phyloP scores from a whole-genome alignment of 2,797 vertebrate species.

The Balearica regulorum region DNA sequence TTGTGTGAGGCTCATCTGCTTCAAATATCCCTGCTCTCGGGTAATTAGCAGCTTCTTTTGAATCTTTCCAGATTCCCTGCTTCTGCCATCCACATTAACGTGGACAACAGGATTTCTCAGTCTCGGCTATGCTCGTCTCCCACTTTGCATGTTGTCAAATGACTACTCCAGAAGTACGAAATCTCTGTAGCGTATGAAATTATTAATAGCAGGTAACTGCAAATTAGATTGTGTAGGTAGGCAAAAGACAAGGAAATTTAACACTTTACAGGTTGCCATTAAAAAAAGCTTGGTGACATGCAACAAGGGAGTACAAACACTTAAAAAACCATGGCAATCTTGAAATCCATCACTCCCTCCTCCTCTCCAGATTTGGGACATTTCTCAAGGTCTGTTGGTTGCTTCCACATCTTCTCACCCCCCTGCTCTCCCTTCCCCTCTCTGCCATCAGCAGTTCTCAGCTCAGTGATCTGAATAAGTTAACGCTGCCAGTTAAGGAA shows the following conservation, averaged over 20 bases:
- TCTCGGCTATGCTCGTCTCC: not conserved
- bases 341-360: not conserved
- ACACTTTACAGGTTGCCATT: not conserved
- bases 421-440: not conserved
- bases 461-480: not conserved
- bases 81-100: not conserved
- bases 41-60: not conserved
- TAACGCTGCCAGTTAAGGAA: not conserved
- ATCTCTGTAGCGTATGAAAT: not conserved
- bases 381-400: not conserved
- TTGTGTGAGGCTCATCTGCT: not conserved
- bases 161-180: not conserved
- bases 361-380: not conserved
- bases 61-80: not conserved
- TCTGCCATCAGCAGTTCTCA: not conserved
- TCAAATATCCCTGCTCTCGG: not conserved
- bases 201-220: not conserved
- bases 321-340: accelerated
- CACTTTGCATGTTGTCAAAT: not conserved
- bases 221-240: not conserved
- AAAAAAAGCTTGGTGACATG: not conserved
- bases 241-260: not conserved
- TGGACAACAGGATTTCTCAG: not conserved
- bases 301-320: not conserved
- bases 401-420: not conserved